Base-by-base conservation (phyloP, 2,888 invertebrate species). In the Dryocosmus kuriphilus region DNA sequence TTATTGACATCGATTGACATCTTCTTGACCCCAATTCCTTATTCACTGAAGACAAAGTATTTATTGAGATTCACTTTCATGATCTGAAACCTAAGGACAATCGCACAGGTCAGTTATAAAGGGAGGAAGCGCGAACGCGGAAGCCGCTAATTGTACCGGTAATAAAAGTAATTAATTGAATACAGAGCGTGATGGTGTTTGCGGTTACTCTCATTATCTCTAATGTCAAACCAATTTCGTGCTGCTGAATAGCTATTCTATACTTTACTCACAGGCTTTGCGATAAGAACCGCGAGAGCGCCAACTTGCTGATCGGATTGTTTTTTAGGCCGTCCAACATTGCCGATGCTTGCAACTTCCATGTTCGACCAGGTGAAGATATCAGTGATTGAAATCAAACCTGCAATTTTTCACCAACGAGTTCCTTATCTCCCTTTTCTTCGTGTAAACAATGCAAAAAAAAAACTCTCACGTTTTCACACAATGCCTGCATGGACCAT, bases 311-410 rank as follows among this genome's bases (percentile, higher is more conserved):
- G 86, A 95, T 95, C 90, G 95, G 95, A 93, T 95, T 95, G 89
- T 95, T 95, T 91, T 95, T 95, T 90, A 96, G 94, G 83, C 95
- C 95, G 90, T 95, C 96, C 91, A 96, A 94, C 93, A 96, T 95
- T 88, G 92, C 94, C 90, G 93, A 93, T 80, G 94, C 93, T 84
- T 84, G 94, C 93, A 90, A 94, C 92, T 91, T 94, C 94, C 90
- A 94, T 94, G 92, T 93, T 93, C 92, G 93, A 93, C 92, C 78
- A n/a, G 41, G 57, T 24, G 7, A 27, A 14, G 62, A 30, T 74
- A n/a, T 65, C 57, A 22, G n/a, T 11, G 16, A 41, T 38, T 62
- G 6, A 24, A 65, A 41, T 61, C 9, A 11, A 60, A n/a, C 41
- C 19, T 16, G 63, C 30, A 41, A 3, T 76, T 63, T 22, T 27